phyloP scores from a whole-genome alignment of 2,888 invertebrate genomes.

The Lycophotia porphyrea region DNA sequence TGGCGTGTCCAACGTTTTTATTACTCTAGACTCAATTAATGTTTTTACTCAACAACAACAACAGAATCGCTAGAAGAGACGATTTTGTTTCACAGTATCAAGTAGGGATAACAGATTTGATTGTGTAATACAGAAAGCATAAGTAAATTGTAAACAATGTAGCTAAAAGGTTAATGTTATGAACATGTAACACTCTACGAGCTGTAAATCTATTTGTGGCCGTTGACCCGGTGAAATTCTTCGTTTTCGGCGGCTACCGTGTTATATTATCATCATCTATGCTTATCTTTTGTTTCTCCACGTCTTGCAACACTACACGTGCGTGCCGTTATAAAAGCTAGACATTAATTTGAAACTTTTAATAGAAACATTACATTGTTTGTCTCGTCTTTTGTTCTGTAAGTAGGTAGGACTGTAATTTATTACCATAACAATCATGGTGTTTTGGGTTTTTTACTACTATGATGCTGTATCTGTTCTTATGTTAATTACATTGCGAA shows the following conservation, averaged over 20 bases:
- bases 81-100: background rate
- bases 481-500: background rate
- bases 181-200: conserved; percentile 67
- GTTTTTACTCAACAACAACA: too few relatives aligned
- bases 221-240: conserved; percentile 76
- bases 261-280: conserved; percentile 70
- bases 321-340: conserved; percentile 34
- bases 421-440: background rate
- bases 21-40: conserved; percentile 18
- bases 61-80: too few relatives aligned
- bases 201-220: conserved; percentile 72
- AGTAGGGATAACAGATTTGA: background rate
- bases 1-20: conserved; percentile 26
- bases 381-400: conserved; percentile 14
- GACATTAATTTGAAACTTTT: conserved; percentile 22
- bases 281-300: conserved; percentile 76
- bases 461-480: background rate
- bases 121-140: conserved; percentile 25
- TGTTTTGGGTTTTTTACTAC: conserved; percentile 2
- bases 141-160: conserved; percentile 51
- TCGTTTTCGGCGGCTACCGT: conserved; percentile 62
- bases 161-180: conserved; percentile 62
- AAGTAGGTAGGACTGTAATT: background rate
- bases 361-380: conserved; percentile 32
- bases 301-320: conserved; percentile 64